Percentiles rank a stretch among this genome's conserved stretches.
Conservation (phyloP, 2,113 vertebrate species). For the Paralichthys olivaceus region DNA sequence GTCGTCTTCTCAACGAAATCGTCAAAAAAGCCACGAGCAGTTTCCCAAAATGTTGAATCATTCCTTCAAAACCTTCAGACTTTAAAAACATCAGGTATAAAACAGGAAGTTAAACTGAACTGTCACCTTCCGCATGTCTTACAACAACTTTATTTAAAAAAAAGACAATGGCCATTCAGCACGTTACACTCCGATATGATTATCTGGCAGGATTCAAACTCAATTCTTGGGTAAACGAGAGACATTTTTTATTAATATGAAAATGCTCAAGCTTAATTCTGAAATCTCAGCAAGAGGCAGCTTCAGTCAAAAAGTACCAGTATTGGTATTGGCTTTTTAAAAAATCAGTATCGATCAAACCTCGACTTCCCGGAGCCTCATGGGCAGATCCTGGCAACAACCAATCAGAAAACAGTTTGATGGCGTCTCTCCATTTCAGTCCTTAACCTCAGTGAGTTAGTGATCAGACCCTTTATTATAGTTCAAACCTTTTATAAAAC, state of each 20-base stretch:
- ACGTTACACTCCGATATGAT: slow-evolving; percentile 38
- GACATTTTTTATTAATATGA: slow-evolving; percentile 1
- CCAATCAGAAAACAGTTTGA: slow-evolving; percentile 29
- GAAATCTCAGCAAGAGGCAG: slow-evolving; percentile 27
- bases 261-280: slow-evolving; percentile 22
- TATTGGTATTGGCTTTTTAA: slow-evolving; percentile 1
- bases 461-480: slow-evolving; percentile 76
- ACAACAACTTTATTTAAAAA: slow-evolving; percentile 25
- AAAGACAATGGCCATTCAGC: slow-evolving; percentile 11
- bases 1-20: no score
- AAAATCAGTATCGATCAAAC: slow-evolving; percentile 26
- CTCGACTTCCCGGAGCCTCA: neutral
- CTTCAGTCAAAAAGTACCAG: slow-evolving; percentile 47
- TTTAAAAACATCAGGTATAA: neutral
- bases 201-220: slow-evolving; percentile 43
- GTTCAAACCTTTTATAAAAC: slow-evolving; percentile 69
- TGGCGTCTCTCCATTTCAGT: slow-evolving; percentile 54
- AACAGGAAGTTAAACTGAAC: slow-evolving; percentile 18
- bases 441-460: slow-evolving; percentile 62
- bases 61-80: slow-evolving; percentile 2
- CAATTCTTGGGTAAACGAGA: slow-evolving; percentile 6
- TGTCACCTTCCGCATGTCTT: slow-evolving; percentile 9
- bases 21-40: no score
- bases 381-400: slow-evolving; percentile 21
- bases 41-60: slow-evolving; percentile 6